phyloP scores from a whole-genome alignment of 2,888 invertebrate genomes.

The Oxystoma pomonae region DNA sequence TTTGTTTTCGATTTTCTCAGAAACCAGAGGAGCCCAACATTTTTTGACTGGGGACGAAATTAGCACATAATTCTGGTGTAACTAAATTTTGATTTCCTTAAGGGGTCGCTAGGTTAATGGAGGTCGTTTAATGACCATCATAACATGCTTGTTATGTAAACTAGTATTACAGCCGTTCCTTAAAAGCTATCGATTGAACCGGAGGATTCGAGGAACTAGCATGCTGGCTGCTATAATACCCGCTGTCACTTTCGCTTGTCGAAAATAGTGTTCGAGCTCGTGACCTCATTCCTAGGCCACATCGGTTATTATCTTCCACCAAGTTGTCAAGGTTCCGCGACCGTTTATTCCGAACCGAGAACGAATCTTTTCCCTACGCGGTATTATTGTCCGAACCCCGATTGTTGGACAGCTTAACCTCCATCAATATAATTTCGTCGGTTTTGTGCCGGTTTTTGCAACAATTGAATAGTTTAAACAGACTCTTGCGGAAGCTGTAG shows the following conservation, averaged over 20 bases:
- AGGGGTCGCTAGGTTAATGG: too few relatives aligned
- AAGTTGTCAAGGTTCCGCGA: not conserved
- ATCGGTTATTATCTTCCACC: not conserved
- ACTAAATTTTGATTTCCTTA: too few relatives aligned
- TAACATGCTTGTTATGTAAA: too few relatives aligned
- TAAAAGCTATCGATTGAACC: not conserved
- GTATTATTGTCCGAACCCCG: constrained; percentile 14
- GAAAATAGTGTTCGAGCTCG: not conserved
- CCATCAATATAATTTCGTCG: constrained; percentile 21
- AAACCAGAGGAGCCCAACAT: too few relatives aligned
- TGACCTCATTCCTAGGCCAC: not conserved
- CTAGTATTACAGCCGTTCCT: not conserved
- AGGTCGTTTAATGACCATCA: too few relatives aligned
- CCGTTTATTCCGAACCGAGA: not conserved
- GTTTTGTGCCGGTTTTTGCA: constrained; percentile 34
- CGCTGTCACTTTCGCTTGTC: not conserved
- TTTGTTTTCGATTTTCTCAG: too few relatives aligned
- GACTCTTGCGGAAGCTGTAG: constrained; percentile 60
- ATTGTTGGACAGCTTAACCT: constrained; percentile 38
- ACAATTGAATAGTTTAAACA: constrained; percentile 57
- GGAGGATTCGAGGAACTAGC: not conserved
- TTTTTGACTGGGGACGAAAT: too few relatives aligned
- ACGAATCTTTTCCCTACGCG: not conserved
- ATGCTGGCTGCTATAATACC: not conserved
- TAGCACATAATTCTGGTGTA: too few relatives aligned